Percentiles rank a stretch among this genome's conserved stretches.
Conservation (phyloP, 2,113 vertebrate genomes). For the Recurvirostra avosetta region DNA sequence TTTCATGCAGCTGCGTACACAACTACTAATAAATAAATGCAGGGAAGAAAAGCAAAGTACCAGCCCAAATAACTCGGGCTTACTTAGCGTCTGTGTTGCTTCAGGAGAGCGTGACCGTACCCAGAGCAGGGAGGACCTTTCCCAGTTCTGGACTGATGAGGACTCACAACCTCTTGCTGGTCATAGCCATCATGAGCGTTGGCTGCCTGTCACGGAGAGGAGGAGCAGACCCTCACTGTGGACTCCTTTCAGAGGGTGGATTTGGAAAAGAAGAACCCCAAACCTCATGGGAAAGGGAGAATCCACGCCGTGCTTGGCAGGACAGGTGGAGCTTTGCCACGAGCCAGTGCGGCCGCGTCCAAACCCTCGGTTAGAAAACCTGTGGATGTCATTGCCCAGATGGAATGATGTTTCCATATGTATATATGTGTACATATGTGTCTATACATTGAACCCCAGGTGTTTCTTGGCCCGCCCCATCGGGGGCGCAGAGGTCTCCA, state of each 20-base stretch:
- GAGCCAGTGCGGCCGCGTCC: fast-evolving
- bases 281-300: neutral
- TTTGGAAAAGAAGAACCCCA: neutral
- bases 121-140: neutral
- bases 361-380: fast-evolving
- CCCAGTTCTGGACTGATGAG: neutral
- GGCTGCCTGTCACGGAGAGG: too few relatives aligned
- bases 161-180: neutral
- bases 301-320: fast-evolving
- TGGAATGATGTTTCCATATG: fast-evolving
- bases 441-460: fast-evolving
- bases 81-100: neutral
- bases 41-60: neutral
- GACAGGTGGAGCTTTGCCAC: neutral
- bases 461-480: neutral
- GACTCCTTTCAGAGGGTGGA: neutral
- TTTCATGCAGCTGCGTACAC: neutral
- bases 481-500: neutral
- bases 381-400: neutral
- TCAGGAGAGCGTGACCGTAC: neutral
- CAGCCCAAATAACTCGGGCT: neutral
- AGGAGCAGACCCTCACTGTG: neutral
- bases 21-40: neutral
- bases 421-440: too few relatives aligned
- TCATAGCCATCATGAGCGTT: fast-evolving